phyloP scores from a whole-genome alignment of 53 echinoderm and acorn worm genomes.

The Temnopleurus reevesii region DNA sequence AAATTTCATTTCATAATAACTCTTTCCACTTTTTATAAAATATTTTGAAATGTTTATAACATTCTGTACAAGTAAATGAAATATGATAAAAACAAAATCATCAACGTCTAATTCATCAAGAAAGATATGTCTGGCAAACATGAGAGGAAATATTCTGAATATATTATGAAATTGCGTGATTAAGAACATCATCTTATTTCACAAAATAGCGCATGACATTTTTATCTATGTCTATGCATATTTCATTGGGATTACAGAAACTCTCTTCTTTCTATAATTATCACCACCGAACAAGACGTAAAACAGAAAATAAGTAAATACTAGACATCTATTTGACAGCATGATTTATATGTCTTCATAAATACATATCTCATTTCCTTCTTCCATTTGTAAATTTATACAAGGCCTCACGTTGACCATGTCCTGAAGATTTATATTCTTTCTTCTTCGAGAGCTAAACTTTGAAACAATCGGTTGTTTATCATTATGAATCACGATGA shows the following conservation, averaged over 20 bases:
- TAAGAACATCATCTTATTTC: background rate
- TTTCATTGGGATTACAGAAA: background rate
- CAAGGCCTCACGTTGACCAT: background rate
- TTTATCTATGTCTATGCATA: background rate
- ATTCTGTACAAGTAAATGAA: too few relatives aligned
- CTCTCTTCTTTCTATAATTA: background rate
- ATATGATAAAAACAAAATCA: too few relatives aligned
- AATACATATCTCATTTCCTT: background rate
- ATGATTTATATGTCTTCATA: conserved; percentile 18
- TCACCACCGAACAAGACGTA: background rate
- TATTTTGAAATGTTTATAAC: too few relatives aligned
- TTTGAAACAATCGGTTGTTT: background rate
- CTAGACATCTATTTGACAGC: background rate
- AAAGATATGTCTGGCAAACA: background rate
- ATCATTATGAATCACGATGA: too few relatives aligned
- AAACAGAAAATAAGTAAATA: background rate
- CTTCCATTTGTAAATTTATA: background rate
- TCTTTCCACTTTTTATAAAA: background rate
- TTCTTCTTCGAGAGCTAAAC: background rate
- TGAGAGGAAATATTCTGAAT: background rate
- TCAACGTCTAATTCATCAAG: too few relatives aligned
- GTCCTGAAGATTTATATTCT: background rate
- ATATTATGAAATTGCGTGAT: too few relatives aligned
- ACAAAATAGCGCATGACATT: background rate
- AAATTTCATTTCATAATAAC: too few relatives aligned